Percentiles rank a stretch among this genome's conserved stretches.
Conservation (phyloP, 1,140 invertebrate genomes). For the Hetaerina americana region DNA sequence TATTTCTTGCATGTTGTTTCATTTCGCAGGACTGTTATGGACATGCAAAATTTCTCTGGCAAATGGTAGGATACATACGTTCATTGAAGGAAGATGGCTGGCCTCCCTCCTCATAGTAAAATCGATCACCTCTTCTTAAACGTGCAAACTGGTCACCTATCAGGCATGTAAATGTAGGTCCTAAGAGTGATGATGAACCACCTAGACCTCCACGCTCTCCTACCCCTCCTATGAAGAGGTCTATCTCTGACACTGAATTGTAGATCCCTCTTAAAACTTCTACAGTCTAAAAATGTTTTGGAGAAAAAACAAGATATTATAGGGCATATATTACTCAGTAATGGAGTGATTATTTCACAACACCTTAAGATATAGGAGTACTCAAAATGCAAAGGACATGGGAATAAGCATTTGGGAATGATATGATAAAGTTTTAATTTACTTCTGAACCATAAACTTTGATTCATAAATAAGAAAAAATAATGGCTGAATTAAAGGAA, state of each 20-base stretch:
- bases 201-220: constrained; percentile 36
- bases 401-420: no score
- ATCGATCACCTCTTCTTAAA: constrained; percentile 35
- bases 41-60: no score
- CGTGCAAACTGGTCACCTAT: constrained; percentile 46
- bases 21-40: no score
- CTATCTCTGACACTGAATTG: constrained; percentile 43
- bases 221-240: constrained; percentile 45
- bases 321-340: no score
- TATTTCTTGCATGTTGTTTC: no score
- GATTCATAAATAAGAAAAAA: no score
- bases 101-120: constrained; percentile 39
- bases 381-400: no score
- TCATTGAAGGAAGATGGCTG: constrained; percentile 34
- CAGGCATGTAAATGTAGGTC: constrained; percentile 45
- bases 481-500: no score
- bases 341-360: no score
- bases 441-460: no score
- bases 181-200: constrained; percentile 30
- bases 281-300: constrained; percentile 29
- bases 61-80: constrained; percentile 25
- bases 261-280: constrained; percentile 29
- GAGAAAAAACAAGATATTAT: constrained; percentile 1
- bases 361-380: no score
- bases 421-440: no score